These are phyloP conservation scores for Sebastes melanostomus DNA, from an alignment of 2,797 vertebrate genomes.

Conservation along the genomic window DNA sequence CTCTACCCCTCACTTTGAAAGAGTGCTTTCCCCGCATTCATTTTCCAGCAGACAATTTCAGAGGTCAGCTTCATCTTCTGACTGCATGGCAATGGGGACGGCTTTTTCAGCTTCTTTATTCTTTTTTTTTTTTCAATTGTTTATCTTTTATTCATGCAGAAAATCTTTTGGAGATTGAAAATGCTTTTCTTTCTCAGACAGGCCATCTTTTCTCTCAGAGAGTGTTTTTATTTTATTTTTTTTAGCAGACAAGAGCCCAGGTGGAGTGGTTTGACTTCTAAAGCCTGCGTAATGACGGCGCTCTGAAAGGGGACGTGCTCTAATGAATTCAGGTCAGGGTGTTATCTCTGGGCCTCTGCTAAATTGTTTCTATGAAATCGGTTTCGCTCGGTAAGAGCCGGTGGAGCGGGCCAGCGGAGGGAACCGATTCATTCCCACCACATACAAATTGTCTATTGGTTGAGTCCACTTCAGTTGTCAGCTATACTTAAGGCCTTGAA, in stretches of 20 bases:
- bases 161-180: constrained; percentile 44
- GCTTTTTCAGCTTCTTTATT: constrained; percentile 19
- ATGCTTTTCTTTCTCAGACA: constrained; percentile 14
- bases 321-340: constrained; percentile 46
- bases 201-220: background rate
- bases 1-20: background rate
- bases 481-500: background rate
- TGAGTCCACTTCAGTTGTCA: constrained; percentile 29
- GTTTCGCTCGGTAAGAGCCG: constrained; percentile 31
- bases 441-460: constrained; percentile 6
- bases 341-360: constrained; percentile 20
- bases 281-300: constrained; percentile 38
- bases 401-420: constrained; percentile 1
- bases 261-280: constrained; percentile 37
- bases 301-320: constrained; percentile 25
- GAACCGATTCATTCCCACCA: constrained; percentile 34
- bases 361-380: constrained; percentile 51
- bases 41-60: constrained; percentile 39
- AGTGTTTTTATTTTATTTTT: constrained; percentile 13
- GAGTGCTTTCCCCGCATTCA: background rate
- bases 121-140: constrained; percentile 8
- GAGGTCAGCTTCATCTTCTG: constrained; percentile 47
- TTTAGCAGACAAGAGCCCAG: constrained; percentile 3
- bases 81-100: constrained; percentile 13
- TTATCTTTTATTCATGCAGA: constrained; percentile 56